phyloP scores from a whole-genome alignment of 2,113 vertebrate genomes.

The Tylochromis polylepis region DNA sequence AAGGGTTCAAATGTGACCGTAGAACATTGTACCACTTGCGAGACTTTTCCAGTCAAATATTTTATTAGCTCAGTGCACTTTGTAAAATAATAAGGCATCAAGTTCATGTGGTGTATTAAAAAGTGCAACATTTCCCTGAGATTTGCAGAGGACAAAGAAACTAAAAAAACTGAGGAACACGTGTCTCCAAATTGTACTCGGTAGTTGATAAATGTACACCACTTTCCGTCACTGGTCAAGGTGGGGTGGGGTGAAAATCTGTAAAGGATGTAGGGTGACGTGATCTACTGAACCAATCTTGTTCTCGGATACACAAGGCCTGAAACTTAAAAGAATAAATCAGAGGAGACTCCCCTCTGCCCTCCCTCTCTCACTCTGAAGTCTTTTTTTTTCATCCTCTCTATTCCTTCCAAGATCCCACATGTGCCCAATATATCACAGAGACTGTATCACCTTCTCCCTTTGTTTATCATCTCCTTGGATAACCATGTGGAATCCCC shows the following conservation, averaged over 20 bases:
- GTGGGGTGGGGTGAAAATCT: slow-evolving; percentile 2
- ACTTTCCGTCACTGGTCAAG: neutral
- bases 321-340: slow-evolving; percentile 70
- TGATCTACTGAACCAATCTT: slow-evolving; percentile 75
- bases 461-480: slow-evolving; percentile 85
- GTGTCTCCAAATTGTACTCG: neutral
- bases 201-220: neutral
- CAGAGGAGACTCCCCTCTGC: slow-evolving; percentile 58
- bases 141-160: neutral
- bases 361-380: slow-evolving; percentile 19
- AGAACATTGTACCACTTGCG: accelerated
- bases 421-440: slow-evolving; percentile 90
- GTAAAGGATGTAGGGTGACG: slow-evolving; percentile 66
- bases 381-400: slow-evolving; percentile 26
- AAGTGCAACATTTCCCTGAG: neutral
- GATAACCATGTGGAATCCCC: slow-evolving; percentile 95
- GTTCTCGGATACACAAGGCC: slow-evolving; percentile 70
- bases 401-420: slow-evolving; percentile 63
- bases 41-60: neutral
- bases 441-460: slow-evolving; percentile 81
- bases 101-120: neutral
- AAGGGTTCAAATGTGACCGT: accelerated
- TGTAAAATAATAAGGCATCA: neutral
- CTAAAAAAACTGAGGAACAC: accelerated
- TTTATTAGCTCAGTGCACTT: neutral